Evolutionary conservation across 1,140 invertebrate species (phyloP), one percentile per base, ranked within the genome.

Genomic region (Heterodera schachtii): DNA sequence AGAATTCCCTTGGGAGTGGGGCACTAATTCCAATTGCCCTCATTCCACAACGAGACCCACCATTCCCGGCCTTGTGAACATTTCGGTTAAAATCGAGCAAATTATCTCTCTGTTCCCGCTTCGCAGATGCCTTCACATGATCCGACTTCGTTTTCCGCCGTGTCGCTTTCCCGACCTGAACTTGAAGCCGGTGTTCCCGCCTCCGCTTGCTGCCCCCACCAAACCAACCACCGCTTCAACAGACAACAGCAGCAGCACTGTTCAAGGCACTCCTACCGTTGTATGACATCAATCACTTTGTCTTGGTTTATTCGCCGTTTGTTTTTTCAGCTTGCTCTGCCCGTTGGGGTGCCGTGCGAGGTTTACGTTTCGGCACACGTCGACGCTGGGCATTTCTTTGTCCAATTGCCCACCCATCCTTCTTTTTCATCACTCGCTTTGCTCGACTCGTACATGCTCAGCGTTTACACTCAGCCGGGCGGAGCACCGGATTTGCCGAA

Each of bases 361-460:
- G 94, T 97, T 2, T 93, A 94, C 73, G 92, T 98, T 71, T 95
- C 94, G 86, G 93, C 93, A 84, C 93, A 96, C 83, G 93, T 96
- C 8, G 93, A 93, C 84, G 94, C 95, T 31, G 93, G 94, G 75
- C 94, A 96, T 88, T 92, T 97, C 84, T 98, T 98, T 91, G 92
- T 98, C 47, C 96, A 98, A 89, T 94, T 96, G 89, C 95, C 95
- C 19, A 94, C 95, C 70, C 96, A 98, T 92, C 95, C 96, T 0
- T 94, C 95, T 0, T 96, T 94, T 91, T 93, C 94, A 1, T 93
- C 93, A 19, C 91, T 98, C 73, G 92, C 93, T 83, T 91, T 93
- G 73, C 92, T 98, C 60, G 94, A 95, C 88, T 92, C 93, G 60
- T 91, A 88, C 78, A 92, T 93, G 91, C 90, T 88, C 13, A 85